Percentiles rank a stretch among this genome's conserved stretches.
These are phyloP conservation scores for Hormiphora californensis DNA, from an alignment of 37 sponge, comb jelly and placozoan species.

Conservation along the genomic window DNA sequence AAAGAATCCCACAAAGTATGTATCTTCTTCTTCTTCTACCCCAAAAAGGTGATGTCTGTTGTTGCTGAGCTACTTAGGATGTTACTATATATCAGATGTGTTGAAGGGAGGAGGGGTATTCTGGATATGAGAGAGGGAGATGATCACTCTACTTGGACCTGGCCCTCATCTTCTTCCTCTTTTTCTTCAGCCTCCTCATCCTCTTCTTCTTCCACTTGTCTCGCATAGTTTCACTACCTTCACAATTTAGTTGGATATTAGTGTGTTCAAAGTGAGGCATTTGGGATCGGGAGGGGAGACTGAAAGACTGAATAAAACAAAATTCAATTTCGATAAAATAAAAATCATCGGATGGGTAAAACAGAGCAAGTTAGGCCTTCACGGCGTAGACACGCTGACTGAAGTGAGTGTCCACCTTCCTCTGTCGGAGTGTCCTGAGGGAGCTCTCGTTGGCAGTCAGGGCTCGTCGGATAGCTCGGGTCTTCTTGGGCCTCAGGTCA, in stretches of 20 bases:
- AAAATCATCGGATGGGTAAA: background rate
- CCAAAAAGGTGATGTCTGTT: no score
- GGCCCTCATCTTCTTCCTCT: slow-evolving; percentile 55
- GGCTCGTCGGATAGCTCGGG: slow-evolving; percentile 78
- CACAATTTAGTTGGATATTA: no score
- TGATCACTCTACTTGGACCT: slow-evolving; percentile 53
- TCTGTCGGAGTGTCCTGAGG: slow-evolving; percentile 78
- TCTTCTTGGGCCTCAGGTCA: slow-evolving; percentile 89
- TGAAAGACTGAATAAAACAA: no score
- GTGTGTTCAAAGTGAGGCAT: no score
- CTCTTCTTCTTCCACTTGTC: slow-evolving; percentile 55
- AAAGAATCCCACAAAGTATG: no score
- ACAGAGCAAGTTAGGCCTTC: slow-evolving; percentile 59
- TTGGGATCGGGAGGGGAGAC: no score
- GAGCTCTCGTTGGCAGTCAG: slow-evolving; percentile 72
- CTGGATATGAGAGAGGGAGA: no score
- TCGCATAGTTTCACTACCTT: slow-evolving; percentile 1
- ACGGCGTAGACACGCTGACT: slow-evolving; percentile 84
- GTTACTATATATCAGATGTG: no score
- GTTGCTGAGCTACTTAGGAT: no score
- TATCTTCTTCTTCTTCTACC: no score
- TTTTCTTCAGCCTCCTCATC: slow-evolving; percentile 44
- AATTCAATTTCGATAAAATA: no score
- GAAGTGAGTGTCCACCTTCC: slow-evolving; percentile 80
- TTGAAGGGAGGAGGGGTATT: no score